Conservation (phyloP, 2,113 vertebrate genomes). For the Hassar affinis region DNA sequence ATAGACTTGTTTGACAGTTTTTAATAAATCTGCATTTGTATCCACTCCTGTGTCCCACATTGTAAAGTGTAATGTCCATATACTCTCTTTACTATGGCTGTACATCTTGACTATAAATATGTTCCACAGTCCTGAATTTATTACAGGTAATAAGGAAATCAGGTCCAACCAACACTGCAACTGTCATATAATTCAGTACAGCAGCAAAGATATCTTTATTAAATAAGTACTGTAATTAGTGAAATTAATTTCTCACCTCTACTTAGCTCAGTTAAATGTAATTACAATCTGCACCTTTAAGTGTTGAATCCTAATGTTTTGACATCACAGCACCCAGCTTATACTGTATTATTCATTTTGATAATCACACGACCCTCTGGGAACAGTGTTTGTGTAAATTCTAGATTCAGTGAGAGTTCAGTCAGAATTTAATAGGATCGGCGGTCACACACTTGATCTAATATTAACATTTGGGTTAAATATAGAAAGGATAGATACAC, state of each 20-base stretch:
- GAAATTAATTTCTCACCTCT: neutral
- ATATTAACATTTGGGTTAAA: no score
- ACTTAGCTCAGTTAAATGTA: neutral
- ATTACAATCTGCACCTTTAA: neutral
- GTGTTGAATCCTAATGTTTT: neutral
- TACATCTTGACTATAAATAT: neutral
- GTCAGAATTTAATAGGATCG: no score
- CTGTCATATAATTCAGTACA: neutral
- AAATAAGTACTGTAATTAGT: neutral
- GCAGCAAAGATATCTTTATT: neutral
- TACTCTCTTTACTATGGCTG: no score
- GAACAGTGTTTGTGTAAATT: no score
- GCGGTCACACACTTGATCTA: no score
- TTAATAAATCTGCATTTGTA: no score
- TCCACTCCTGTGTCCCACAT: no score
- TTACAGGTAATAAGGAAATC: neutral
- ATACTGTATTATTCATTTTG: no score
- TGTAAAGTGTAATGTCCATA: neutral
- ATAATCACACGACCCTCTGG: no score
- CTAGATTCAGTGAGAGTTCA: no score
- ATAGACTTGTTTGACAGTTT: no score
- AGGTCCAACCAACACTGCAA: neutral
- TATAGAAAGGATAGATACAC: no score
- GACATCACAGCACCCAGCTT: neutral
- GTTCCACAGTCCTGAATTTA: neutral